phyloP scores from a whole-genome alignment of 1,140 invertebrate genomes.

The Telenomus remus region DNA sequence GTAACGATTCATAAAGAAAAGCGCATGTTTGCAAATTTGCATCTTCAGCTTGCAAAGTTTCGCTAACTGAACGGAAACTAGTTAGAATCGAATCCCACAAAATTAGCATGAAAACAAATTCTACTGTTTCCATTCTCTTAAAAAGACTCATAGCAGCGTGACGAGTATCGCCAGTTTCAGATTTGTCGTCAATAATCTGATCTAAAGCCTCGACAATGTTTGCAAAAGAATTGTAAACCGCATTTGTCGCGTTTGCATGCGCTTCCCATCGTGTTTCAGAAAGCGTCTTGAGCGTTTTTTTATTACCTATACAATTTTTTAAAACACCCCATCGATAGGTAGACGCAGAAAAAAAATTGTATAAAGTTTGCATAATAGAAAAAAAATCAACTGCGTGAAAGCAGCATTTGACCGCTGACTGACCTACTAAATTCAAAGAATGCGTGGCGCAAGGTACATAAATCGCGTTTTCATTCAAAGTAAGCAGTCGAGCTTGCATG shows the following conservation, averaged over 20 bases:
- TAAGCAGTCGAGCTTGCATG: slow-evolving; percentile 46
- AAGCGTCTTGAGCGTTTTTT: background rate
- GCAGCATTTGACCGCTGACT: background rate
- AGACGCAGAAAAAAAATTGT: slow-evolving; percentile 51
- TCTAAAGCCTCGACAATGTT: too few relatives aligned
- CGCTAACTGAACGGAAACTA: background rate
- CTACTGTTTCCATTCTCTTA: slow-evolving; percentile 2
- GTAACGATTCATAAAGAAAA: background rate
- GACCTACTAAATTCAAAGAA: slow-evolving; percentile 64
- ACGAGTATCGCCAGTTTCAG: slow-evolving; percentile 1
- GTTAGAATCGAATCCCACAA: slow-evolving; percentile 1
- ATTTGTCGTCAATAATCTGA: background rate
- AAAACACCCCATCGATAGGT: slow-evolving; percentile 39
- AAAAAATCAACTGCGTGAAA: slow-evolving; percentile 55
- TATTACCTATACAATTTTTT: background rate
- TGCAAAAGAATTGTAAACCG: background rate
- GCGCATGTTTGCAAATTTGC: slow-evolving; percentile 10
- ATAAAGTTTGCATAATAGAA: slow-evolving; percentile 49
- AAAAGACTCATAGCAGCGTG: background rate
- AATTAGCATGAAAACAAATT: slow-evolving; percentile 8
- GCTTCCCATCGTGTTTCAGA: background rate
- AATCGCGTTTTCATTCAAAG: slow-evolving; percentile 19
- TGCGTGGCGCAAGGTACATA: slow-evolving; percentile 60
- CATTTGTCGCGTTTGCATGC: background rate
- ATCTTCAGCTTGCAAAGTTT: background rate